These are phyloP conservation scores for Megaleporinus macrocephalus DNA, from an alignment of 2,113 vertebrate species.

Conservation along the genomic window DNA sequence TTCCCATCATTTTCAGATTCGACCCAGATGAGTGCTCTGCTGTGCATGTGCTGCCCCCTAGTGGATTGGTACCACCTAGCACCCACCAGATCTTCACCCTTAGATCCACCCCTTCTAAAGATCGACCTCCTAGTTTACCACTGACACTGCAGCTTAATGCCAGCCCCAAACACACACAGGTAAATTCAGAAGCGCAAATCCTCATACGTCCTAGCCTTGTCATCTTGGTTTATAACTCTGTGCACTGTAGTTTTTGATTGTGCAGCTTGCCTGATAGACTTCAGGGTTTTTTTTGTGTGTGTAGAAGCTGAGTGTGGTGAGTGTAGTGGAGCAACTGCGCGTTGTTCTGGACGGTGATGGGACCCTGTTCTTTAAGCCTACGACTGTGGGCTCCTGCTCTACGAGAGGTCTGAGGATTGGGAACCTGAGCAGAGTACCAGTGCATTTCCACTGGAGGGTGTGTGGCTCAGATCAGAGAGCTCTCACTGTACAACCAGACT, in stretches of 20 bases:
- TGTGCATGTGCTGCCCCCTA: constrained; percentile 77
- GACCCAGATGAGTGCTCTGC: constrained; percentile 65
- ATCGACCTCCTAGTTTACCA: constrained; percentile 65
- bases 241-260: background rate
- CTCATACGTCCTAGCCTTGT: background rate
- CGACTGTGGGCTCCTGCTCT: constrained; percentile 76
- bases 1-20: constrained; percentile 81
- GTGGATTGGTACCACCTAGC: constrained; percentile 80
- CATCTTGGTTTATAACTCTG: background rate
- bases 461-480: constrained; percentile 67
- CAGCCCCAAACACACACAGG: constrained; percentile 80
- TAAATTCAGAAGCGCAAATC: constrained; percentile 55
- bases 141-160: constrained; percentile 85
- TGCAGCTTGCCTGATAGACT: background rate
- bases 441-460: constrained; percentile 88
- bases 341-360: constrained; percentile 79
- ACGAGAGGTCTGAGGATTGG: constrained; percentile 76
- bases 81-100: constrained; percentile 85
- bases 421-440: constrained; percentile 82
- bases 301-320: constrained; percentile 82
- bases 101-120: constrained; percentile 75
- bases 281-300: constrained; percentile 20
- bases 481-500: constrained; percentile 81
- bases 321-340: constrained; percentile 74
- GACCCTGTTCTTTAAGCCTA: constrained; percentile 86